Base-by-base conservation (phyloP, 2,888 invertebrate genomes). In the Pristionchus exspectatus region DNA sequence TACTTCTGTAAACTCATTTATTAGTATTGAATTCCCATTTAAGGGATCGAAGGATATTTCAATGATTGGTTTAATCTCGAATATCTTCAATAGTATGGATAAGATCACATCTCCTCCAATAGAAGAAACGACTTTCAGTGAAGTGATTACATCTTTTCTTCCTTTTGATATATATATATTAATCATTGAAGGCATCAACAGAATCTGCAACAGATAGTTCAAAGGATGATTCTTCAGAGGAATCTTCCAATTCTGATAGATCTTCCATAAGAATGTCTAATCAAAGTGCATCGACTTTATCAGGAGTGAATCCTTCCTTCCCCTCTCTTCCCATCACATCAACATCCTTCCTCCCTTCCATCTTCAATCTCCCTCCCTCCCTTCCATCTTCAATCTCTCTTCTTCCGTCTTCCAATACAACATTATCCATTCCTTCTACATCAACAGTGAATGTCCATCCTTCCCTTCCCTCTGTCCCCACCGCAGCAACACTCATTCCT, bases 41-140 rank as follows among this genome's bases (percentile, higher is more conserved):
- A 5, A 66, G 66, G 66, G 27, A 12, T n/a, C 27, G 66, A 66
- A 66, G 24, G 66, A 66, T n/a, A 12, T 27, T 14, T 66, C 66
- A 66, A n/a, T 66, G 66, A 27, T n/a, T n/a, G 27, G 27, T 10
- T 9, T 66, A n/a, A n/a, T 66, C 66, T 66, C 27, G 66, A 27
- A 66, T 66, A 27, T 66, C 66, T 66, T 66, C 66, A 24, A 66
- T 27, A 66, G 66, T 66, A 66, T 66, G 66, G 66, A 66, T 24
- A 66, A 27, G 7, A 12, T 66, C 24, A 66, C 66, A 27, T 66
- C 66, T 66, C 27, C 66, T 66, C 66, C 66, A n/a, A 14, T n/a
- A n/a, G 27, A n/a, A 66, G 66, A 66, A 24, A 66, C n/a, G 12
- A 27, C 66, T 27, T 27, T 66, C 66, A 59, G 66, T 66, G 66